A percentile compares a stretch with the other conserved stretches of the same genome.
Conservation (phyloP, 2,888 invertebrate species). For the Agriopis leucophaearia region DNA sequence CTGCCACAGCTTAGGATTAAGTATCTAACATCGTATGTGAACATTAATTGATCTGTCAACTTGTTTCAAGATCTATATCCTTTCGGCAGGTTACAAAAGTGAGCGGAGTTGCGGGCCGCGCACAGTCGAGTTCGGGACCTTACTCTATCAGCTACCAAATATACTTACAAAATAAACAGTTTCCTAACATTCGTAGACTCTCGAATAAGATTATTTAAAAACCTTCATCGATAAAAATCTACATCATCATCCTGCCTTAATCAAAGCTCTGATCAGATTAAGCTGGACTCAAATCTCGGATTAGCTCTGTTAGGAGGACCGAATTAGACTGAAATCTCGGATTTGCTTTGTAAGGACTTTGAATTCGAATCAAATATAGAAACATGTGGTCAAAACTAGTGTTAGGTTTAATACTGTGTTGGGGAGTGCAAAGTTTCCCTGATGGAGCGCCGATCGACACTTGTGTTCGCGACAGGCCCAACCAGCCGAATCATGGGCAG, state of each 20-base stretch:
- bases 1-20: constrained; percentile 14
- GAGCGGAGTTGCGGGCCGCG: constrained; percentile 63
- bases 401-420: constrained; percentile 65
- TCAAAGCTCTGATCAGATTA: too few species aligned
- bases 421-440: constrained; percentile 87
- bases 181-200: background rate
- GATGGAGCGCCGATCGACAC: constrained; percentile 93
- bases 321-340: background rate
- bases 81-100: constrained; percentile 82
- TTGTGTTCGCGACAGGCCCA: constrained; percentile 91
- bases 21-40: constrained; percentile 46
- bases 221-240: too few species aligned
- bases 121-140: constrained; percentile 70
- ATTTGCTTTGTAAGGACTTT: background rate
- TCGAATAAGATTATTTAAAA: background rate
- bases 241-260: background rate
- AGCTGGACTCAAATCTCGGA: too few species aligned
- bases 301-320: too few species aligned
- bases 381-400: constrained; percentile 68
- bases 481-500: constrained; percentile 92
- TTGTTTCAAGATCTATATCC: constrained; percentile 76
- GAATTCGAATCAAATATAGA: background rate
- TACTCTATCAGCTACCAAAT: constrained; percentile 53
- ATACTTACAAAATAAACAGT: constrained; percentile 26
- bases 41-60: constrained; percentile 73